phyloP scores from a whole-genome alignment of 2,888 invertebrate species.

The Napeogenes sylphis region DNA sequence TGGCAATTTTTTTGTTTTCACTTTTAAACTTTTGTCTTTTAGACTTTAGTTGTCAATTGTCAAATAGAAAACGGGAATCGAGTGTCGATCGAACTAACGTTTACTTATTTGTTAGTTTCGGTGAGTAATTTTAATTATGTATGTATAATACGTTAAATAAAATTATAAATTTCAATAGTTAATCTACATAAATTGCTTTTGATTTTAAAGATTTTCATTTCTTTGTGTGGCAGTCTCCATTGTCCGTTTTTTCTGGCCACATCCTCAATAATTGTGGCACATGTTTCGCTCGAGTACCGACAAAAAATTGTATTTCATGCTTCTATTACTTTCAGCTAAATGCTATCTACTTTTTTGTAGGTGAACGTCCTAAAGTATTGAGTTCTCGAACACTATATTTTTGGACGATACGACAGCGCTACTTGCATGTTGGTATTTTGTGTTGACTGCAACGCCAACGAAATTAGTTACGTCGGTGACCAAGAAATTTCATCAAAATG shows the following conservation, averaged over 20 bases:
- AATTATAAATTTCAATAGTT: background rate
- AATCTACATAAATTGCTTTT: background rate
- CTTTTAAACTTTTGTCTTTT: too few species aligned
- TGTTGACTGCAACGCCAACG: slow-evolving; percentile 17
- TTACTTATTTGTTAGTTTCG: background rate
- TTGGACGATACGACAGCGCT: slow-evolving; percentile 37
- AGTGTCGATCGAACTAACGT: background rate
- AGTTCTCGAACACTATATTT: slow-evolving; percentile 15
- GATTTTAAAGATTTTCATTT: background rate
- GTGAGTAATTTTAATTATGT: background rate
- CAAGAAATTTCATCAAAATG: slow-evolving; percentile 38
- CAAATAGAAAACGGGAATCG: slow-evolving; percentile 16
- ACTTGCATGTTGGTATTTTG: slow-evolving; percentile 23
- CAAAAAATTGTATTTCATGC: slow-evolving; percentile 57
- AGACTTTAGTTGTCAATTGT: slow-evolving; percentile 21
- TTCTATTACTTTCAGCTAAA: slow-evolving; percentile 54
- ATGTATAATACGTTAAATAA: background rate
- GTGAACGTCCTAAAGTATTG: slow-evolving; percentile 35
- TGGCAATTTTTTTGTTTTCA: too few species aligned
- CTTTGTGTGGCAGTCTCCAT: slow-evolving; percentile 46
- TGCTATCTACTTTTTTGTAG: slow-evolving; percentile 45
- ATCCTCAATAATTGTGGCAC: slow-evolving; percentile 73
- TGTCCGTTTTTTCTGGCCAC: slow-evolving; percentile 74
- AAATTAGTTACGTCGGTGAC: slow-evolving; percentile 20
- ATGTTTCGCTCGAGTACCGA: slow-evolving; percentile 69